Base-by-base conservation (phyloP, 1,140 invertebrate genomes). In the Trachymyrmex septentrionalis region DNA sequence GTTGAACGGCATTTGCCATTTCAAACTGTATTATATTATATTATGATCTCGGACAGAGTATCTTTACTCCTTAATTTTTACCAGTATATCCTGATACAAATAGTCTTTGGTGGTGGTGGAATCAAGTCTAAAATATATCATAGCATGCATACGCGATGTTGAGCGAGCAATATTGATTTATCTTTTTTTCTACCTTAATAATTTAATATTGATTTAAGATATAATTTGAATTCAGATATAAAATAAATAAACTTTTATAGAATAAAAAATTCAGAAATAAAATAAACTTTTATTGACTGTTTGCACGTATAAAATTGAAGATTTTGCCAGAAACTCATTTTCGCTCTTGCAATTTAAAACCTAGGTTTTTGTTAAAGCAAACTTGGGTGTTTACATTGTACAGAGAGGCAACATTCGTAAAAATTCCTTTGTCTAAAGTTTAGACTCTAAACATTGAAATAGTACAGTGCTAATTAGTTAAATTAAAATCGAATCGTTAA, bases 211-310 rank as follows among this genome's bases (percentile, higher is more conserved):
- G 48, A 44, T 50, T 16, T 50, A 3, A 50, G 14, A 50, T n/a
- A n/a, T n/a, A n/a, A 55, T 76, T 76, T 59, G 7, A 38, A 69
- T 38, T 69, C 12, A 66, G 27, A 57, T 24, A 61, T 38, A 16
- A 30, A 30, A n/a, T n/a, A 57, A 59, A 24, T 38, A n/a, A n/a
- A 55, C 6, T 55, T 55, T 21, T 16, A 38, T 66, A n/a, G n/a
- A n/a, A n/a, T n/a, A n/a, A n/a, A n/a, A n/a, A n/a, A n/a, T n/a
- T n/a, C n/a, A n/a, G n/a, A n/a, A n/a, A 59, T 34, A 16, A 57
- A 59, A 24, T 38, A n/a, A n/a, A 55, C 6, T 55, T 55, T 21
- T 16, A 38, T 66, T 38, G 38, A 53, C 21, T 30, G 24, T 2
- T 61, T n/a, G 21, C n/a, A 3, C 21, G 5, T 7, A 14, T n/a